Base-by-base conservation (phyloP, 2,113 vertebrate species). In the Xiphophorus maculatus region DNA sequence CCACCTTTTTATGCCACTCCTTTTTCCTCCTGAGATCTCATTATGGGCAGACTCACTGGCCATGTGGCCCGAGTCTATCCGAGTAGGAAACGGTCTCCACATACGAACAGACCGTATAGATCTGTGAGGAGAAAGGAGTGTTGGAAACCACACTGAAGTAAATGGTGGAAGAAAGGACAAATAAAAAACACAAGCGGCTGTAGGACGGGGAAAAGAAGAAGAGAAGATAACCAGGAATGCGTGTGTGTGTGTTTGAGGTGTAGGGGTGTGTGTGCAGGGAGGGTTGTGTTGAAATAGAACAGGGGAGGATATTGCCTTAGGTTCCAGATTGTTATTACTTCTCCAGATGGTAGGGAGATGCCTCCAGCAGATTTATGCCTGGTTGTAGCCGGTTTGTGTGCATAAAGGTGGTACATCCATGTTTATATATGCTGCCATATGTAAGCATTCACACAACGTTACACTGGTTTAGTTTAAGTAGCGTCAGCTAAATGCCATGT, bases 1-100 rank as follows among this genome's bases (percentile, higher is more conserved):
- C 77, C 54, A n/a, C 74, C 69, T 79, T 79, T 73, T 73, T 22
- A 10, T 58, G 51, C 66, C 77, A 71, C 79, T 78, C 54, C 62
- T 44, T 72, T 73, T 63, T 82, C 78, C 92, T 92, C 92, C 65
- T 58, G 92, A 91, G 92, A 93, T 68, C 92, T 95, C 87, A 94
- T 94, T 93, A 94, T 73, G 78, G 51, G 76, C 51, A 62, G 76
- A 87, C 74, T 78, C 71, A 69, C 79, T 63, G 86, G 73, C 74
- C 79, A 84, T 73, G 62, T 81, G 71, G 66, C 83, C 76, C 1
- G 61, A 81, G 78, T 73, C 63, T 17, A 86, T 84, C 62, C 79
- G 75, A 1, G 22, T 73, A 82, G 30, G 44, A 61, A 73, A 81
- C 35, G 40, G 78, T 73, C 75, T 84, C 73, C 80, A 79, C 79